Conservation (phyloP, 2,888 invertebrate genomes). For the Drosophila suboccidentalis region DNA sequence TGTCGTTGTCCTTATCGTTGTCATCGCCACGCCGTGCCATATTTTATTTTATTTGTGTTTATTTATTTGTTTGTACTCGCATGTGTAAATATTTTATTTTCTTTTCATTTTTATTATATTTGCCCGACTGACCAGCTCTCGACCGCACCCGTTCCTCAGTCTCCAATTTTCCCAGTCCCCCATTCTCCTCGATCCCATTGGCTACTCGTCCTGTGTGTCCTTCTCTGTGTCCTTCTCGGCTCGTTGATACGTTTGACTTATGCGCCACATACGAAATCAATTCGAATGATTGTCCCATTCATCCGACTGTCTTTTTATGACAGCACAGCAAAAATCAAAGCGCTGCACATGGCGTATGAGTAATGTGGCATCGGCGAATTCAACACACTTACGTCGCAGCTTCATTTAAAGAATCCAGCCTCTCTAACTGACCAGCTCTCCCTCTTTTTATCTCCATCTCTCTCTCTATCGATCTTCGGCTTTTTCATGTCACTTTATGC, state of each 20-base stretch:
- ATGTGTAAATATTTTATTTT: constrained; percentile 78
- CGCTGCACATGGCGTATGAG: constrained; percentile 66
- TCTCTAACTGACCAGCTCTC: not conserved
- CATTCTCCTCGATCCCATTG: not conserved
- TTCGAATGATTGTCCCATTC: constrained; percentile 45
- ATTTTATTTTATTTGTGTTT: constrained; percentile 76
- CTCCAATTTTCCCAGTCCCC: not conserved
- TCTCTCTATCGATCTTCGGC: not conserved
- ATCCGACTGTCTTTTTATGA: constrained; percentile 56
- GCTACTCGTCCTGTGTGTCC: not conserved
- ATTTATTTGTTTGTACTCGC: constrained; percentile 67
- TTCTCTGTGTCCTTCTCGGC: constrained; percentile 9
- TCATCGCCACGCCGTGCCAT: constrained; percentile 45
- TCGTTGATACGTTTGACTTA: constrained; percentile 56
- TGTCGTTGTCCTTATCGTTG: constrained; percentile 58
- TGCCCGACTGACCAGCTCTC: constrained; percentile 37
- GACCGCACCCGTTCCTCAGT: not conserved
- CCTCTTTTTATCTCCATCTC: not conserved
- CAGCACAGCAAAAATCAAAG: constrained; percentile 61
- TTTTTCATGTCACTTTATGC: constrained; percentile 48
- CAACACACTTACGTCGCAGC: constrained; percentile 39
- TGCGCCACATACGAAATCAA: constrained; percentile 57
- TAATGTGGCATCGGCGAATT: constrained; percentile 51
- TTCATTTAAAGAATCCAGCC: constrained; percentile 10
- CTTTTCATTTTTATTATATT: constrained; percentile 78